Evolutionary conservation across 1,140 invertebrate species (phyloP).

Genomic region (Diploscapter pachys): DNA sequence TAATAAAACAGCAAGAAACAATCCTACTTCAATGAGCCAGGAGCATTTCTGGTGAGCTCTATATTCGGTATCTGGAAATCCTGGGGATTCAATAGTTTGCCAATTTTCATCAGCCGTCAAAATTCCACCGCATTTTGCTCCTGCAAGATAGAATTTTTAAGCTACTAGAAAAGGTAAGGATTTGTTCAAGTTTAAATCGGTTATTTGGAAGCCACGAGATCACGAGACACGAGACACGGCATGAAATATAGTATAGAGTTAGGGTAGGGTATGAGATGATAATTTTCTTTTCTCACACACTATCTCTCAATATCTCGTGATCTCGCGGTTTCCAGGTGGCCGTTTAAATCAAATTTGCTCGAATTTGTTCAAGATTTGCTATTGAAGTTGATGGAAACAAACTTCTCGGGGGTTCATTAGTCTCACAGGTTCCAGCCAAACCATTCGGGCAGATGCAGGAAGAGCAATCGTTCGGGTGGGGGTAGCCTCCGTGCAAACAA

Average conservation of each 20-base stretch:
- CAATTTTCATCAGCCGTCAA: not conserved
- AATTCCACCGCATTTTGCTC: no score
- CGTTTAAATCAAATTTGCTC: constrained; percentile 4
- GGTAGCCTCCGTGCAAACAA: constrained; percentile 55
- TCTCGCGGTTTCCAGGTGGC: not conserved
- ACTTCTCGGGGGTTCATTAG: constrained; percentile 44
- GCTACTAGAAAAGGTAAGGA: no score
- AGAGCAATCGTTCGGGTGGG: constrained; percentile 50
- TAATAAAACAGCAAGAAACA: not conserved
- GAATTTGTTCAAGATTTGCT: constrained; percentile 4
- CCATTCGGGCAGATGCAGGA: constrained; percentile 56
- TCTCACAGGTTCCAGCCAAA: constrained; percentile 52
- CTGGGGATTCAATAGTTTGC: not conserved
- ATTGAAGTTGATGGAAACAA: constrained; percentile 12
- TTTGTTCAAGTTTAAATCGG: no score
- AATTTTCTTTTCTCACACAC: not conserved
- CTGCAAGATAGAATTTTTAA: no score
- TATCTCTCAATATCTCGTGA: not conserved
- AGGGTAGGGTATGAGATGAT: not conserved
- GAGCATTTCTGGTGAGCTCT: constrained; percentile 51
- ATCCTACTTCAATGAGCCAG: constrained; percentile 43
- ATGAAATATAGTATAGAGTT: no score
- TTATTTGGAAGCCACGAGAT: no score
- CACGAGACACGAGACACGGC: no score
- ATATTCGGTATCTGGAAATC: constrained; percentile 49